A percentile compares a stretch with the other conserved stretches of the same genome.
These are phyloP conservation scores for Diarsia dahlii DNA, from an alignment of 2,888 invertebrate genomes.

Conservation along the genomic window DNA sequence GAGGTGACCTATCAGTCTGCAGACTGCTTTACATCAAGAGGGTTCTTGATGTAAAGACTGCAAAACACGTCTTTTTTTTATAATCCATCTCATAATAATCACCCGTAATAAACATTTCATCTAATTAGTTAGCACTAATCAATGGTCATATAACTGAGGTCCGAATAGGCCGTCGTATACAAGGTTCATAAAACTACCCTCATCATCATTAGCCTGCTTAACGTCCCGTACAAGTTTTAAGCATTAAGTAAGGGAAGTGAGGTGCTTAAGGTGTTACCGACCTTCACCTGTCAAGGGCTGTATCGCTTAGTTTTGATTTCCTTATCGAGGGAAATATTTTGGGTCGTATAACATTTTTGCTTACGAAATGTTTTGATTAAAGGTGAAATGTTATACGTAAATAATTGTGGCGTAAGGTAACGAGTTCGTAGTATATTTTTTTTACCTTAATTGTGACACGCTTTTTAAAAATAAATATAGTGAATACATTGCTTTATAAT, in stretches of 20 bases:
- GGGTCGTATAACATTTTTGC: constrained; percentile 22
- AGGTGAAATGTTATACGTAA: constrained; percentile 19
- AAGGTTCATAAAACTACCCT: constrained; percentile 59
- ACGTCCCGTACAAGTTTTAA: constrained; percentile 63
- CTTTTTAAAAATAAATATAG: background rate
- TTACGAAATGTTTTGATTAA: constrained; percentile 31
- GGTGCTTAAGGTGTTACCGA: constrained; percentile 55
- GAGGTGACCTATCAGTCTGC: no score
- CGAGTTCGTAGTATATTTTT: background rate
- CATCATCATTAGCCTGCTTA: constrained; percentile 61
- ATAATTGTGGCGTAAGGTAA: constrained; percentile 8
- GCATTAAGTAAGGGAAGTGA: constrained; percentile 51
- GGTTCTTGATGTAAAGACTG: background rate
- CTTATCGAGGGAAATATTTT: constrained; percentile 48
- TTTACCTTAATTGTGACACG: background rate
- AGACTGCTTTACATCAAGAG: no score
- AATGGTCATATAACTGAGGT: constrained; percentile 39
- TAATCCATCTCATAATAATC: background rate
- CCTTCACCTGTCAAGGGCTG: constrained; percentile 58
- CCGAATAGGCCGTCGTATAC: constrained; percentile 37
- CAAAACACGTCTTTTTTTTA: background rate
- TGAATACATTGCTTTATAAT: background rate
- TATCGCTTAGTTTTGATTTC: constrained; percentile 55
- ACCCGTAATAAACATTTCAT: constrained; percentile 27
- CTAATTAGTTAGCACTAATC: constrained; percentile 38